phyloP scores from a whole-genome alignment of 2,113 vertebrate species.

The Planiliza haematocheilus region DNA sequence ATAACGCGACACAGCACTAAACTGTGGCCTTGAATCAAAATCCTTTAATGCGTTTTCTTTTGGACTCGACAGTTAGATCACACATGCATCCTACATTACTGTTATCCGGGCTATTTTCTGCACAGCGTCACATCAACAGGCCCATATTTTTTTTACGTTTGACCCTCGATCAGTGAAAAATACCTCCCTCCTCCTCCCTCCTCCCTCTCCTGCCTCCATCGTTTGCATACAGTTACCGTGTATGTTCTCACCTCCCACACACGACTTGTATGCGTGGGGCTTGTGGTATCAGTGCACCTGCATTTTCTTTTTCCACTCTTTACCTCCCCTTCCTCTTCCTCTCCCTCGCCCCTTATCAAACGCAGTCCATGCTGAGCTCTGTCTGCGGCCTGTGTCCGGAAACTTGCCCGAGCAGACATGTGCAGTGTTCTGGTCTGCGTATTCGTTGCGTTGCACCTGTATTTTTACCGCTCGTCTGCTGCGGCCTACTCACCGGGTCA shows the following conservation, averaged over 20 bases:
- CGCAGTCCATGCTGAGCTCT: neutral
- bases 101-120: neutral
- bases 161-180: slow-evolving; percentile 6
- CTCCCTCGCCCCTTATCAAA: neutral
- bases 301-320: neutral
- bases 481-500: neutral
- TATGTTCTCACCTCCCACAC: slow-evolving; percentile 9
- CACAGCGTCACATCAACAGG: neutral
- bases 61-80: neutral
- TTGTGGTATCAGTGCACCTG: neutral
- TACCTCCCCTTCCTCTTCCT: neutral
- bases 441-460: slow-evolving; percentile 9
- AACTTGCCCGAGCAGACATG: slow-evolving; percentile 19
- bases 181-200: neutral
- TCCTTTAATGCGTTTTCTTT: neutral
- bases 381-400: slow-evolving; percentile 23
- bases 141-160: neutral
- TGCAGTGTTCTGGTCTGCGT: neutral
- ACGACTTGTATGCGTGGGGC: slow-evolving; percentile 4
- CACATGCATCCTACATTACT: no score
- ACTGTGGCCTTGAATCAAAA: neutral
- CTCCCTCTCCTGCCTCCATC: neutral
- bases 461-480: neutral
- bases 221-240: slow-evolving; percentile 66
- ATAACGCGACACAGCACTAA: no score